Conservation (phyloP, 2,888 invertebrate genomes). For the Teleogryllus oceanicus region DNA sequence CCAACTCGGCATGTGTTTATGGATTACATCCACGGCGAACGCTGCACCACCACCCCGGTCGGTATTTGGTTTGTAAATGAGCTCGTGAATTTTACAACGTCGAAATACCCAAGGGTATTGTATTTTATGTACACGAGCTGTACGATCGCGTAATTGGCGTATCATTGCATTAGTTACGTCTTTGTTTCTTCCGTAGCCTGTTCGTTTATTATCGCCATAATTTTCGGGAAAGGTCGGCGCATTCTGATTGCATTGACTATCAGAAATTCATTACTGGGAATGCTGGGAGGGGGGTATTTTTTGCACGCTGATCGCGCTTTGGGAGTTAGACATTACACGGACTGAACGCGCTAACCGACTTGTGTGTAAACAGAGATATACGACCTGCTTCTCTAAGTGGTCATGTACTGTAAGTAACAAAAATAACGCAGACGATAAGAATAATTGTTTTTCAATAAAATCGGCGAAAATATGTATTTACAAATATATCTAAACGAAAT, state of each 20-base stretch:
- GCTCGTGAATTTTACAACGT: slow-evolving; percentile 1
- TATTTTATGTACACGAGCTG: not conserved
- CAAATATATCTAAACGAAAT: too few relatives aligned
- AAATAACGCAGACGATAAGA: too few relatives aligned
- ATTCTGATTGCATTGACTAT: slow-evolving; percentile 9
- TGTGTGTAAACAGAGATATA: too few relatives aligned
- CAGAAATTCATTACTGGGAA: not conserved
- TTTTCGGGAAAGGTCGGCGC: not conserved
- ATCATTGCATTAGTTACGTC: slow-evolving; percentile 8
- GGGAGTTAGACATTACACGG: not conserved
- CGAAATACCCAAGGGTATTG: slow-evolving; percentile 7
- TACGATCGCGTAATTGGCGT: slow-evolving; percentile 18
- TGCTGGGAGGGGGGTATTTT: not conserved
- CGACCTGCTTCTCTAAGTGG: too few relatives aligned
- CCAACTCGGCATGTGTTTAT: not conserved
- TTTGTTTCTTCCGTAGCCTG: slow-evolving; percentile 18
- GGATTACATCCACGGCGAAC: not conserved
- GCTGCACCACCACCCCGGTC: not conserved
- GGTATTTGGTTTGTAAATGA: slow-evolving; percentile 18
- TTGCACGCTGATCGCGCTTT: not conserved
- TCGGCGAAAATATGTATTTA: too few relatives aligned
- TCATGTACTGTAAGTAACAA: too few relatives aligned
- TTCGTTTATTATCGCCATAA: slow-evolving; percentile 9
- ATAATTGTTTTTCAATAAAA: too few relatives aligned
- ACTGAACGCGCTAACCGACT: not conserved